These are phyloP conservation scores for Cheilosia soror DNA, from an alignment of 2,888 invertebrate species.

Conservation along the genomic window DNA sequence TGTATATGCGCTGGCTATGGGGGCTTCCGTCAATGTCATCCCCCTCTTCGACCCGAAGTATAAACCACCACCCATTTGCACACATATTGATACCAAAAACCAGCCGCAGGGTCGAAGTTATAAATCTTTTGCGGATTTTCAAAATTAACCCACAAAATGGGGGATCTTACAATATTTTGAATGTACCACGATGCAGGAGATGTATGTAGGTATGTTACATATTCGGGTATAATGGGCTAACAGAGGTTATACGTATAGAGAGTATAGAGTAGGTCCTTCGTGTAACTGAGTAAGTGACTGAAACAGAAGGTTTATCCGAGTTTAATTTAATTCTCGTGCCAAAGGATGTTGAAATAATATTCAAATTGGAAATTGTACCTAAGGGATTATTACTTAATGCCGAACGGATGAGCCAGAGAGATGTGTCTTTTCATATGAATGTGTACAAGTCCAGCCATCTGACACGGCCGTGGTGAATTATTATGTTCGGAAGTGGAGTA, in stretches of 20 bases:
- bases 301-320: conserved; percentile 65
- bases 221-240: no score
- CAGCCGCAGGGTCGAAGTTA: conserved; percentile 73
- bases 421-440: conserved; percentile 29
- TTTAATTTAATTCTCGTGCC: conserved; percentile 69
- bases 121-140: conserved; percentile 73
- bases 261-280: not conserved
- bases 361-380: conserved; percentile 71
- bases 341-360: conserved; percentile 71
- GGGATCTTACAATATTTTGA: conserved; percentile 65
- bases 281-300: conserved; percentile 32
- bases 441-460: conserved; percentile 38
- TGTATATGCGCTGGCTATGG: not conserved
- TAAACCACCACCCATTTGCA: conserved; percentile 17
- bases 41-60: conserved; percentile 45
- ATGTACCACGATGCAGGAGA: not conserved
- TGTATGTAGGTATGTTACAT: no score
- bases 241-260: conserved; percentile 5
- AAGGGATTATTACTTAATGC: conserved; percentile 73
- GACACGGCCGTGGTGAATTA: conserved; percentile 10
- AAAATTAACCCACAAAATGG: conserved; percentile 71
- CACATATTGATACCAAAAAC: conserved; percentile 15
- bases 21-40: conserved; percentile 39
- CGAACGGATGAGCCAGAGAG: conserved; percentile 62
- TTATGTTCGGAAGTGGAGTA: conserved; percentile 29